Base-by-base conservation (phyloP, 2,888 invertebrate species). In the Drosophila kambysellisi region DNA sequence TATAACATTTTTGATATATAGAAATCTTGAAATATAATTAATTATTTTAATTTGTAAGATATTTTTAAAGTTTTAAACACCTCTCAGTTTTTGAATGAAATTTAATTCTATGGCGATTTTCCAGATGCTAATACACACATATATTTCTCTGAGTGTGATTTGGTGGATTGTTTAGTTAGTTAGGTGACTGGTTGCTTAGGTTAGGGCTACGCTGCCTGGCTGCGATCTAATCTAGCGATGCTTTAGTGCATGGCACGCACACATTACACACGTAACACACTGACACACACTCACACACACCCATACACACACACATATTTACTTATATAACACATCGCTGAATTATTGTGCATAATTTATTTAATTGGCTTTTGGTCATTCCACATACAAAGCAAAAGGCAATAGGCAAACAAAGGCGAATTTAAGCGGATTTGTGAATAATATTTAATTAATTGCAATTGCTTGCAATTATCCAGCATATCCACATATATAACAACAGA, bases 291-390 rank as follows among this genome's bases (percentile, higher is more conserved):
- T 66, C 33, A 20, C 37, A 43, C 60, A 51, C 37, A 46, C 41
- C 48, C 20, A 20, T 52, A 56, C 35, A 46, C 56, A 66, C 57
- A 59, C 53, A 57, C 12, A 70, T 30, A 60, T 33, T 35, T 12
- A 30, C 56, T 33, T 7, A 39, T 33, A 62, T 74, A 69, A 78
- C 74, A 66, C 51, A 69, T 53, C 30, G 54, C 68, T 65, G 59
- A 59, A 62, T 75, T 50, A 37, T 52, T 60, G 71, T 64, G 71
- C 74, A 87, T 85, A 82, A 89, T 76, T 88, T 76, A 87, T 88
- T 52, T 74, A 88, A 89, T 85, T 85, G 84, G 85, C 82, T 75
- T 50, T 30, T 81, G 83, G 79, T 76, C 85, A 88, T 68, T 68
- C 43, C 60, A 43, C 56, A 69, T 6, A 56, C 54, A 74, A 74